Conservation (phyloP, 2,888 invertebrate species). For the Dermolepida albohirtum region DNA sequence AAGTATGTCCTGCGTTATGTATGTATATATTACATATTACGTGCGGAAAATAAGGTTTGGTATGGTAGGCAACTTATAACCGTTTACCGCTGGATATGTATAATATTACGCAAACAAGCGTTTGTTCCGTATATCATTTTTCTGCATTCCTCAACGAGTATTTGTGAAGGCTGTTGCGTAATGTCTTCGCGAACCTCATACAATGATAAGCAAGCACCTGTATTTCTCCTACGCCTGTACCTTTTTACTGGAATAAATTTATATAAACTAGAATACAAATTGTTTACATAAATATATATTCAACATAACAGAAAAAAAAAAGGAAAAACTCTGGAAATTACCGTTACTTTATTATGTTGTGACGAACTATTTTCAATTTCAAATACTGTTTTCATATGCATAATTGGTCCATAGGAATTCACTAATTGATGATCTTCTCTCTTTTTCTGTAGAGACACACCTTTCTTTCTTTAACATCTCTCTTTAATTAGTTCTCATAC, state of each 20-base stretch:
- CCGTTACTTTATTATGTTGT: conserved; percentile 26
- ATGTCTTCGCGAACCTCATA: conserved; percentile 14
- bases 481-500: neutral
- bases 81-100: conserved; percentile 1
- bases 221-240: conserved; percentile 5
- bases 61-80: conserved; percentile 8
- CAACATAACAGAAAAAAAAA: neutral
- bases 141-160: conserved; percentile 13
- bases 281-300: conserved; percentile 22
- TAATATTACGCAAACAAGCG: conserved; percentile 11
- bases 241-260: neutral
- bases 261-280: conserved; percentile 30
- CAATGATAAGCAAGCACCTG: conserved; percentile 2
- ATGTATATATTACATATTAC: conserved; percentile 7
- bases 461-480: conserved; percentile 8
- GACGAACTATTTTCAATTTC: conserved; percentile 17
- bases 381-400: conserved; percentile 17
- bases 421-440: conserved; percentile 19
- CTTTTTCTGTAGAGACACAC: neutral
- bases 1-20: neutral
- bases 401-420: conserved; percentile 16
- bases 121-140: conserved; percentile 21
- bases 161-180: conserved; percentile 3
- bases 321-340: conserved; percentile 6
- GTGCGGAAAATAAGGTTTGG: conserved; percentile 14